Evolutionary conservation across 35 echinoderm and acorn worm species (phyloP), one percentile per base, ranked within the genome.

Genomic region (Ophiothrix spiculata): DNA sequence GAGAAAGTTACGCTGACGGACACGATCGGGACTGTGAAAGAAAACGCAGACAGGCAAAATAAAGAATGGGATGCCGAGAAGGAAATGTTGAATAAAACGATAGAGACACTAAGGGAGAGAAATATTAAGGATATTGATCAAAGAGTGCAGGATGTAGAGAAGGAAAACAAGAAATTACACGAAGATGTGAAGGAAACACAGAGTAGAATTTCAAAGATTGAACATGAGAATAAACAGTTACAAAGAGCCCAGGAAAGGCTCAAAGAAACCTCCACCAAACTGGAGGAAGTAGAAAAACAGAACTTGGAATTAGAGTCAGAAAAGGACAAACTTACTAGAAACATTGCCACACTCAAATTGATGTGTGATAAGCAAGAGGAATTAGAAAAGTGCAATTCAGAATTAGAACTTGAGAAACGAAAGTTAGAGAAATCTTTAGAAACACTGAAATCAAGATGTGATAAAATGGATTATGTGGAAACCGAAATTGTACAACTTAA

Each of bases 71-170:
- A 90, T 25, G 32, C 37, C 21, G 95, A 98, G 88, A 98, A 91
- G 75, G 89, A 88, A 28, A 84, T 89, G 79, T 80, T 91, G 35
- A 81, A 93, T 39, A 79, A 77, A 34, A 93, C 86, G 25, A 89
- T 98, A 41, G 95, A 98, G 56, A 91, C 85, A 16, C 56, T 98
- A 25, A 23, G 92, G 49, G 95, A 98, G 60, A 75, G 95, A 33
- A 91, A 98, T 81, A 93, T 93, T 74, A 98, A 98, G 78, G 88
- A 98, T 74, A 89, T 93, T 39, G 89, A 98, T 81, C 95, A 98
- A 45, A 83, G 95, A 23, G 91, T 93, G 54, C 85, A 91, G 64
- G 95, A 98, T 69, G 92, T 98, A 0, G 91, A 98, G 77, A 92
- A 98, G n/a, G 95, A 98, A 49, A 98, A 98, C 40, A 93, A 90